Base-by-base conservation (phyloP, 2,888 invertebrate species). In the Coenonympha glycerion region DNA sequence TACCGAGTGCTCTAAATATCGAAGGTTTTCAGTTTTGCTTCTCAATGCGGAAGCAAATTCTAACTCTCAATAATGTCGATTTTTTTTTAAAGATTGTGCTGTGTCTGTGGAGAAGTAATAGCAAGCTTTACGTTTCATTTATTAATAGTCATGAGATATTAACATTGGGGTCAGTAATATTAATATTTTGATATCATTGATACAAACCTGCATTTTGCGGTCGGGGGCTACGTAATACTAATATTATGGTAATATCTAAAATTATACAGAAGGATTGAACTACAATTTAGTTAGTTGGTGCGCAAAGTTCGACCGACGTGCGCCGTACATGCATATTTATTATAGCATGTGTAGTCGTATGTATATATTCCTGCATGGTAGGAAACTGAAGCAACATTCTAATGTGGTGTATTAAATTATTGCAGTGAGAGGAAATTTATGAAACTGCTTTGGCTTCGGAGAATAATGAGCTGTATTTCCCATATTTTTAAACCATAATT, bases 251-350 rank as follows among this genome's bases (percentile, higher is more conserved):
- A 44, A 37, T 40, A 49, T 34, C 31, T 34, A 39, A 22, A 45
- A 45, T 24, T 19, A 19, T 16, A 36, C 41, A 21, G 34, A 28
- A 31, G 41, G 40, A 53, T 53, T 46, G 46, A 49, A 49, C 41
- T 34, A 37, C 45, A 49, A 47, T 49, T 45, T 21, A 18, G 49
- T 37, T 53, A 48, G 42, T 44, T 48, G 48, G 18, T 41, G 53
- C 42, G n/a, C 3, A 24, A 24, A 46, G 39, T 45, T 48, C 28
- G 22, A 15, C 39, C 39, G 13, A 8, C 15, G 24, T 16, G 34
- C n/a, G 19, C 28, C 16, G 26, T 28, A 36, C 18, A 26, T 36
- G 18, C 36, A 26, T 19, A 37, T 46, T 39, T 22, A 22, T 11
- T 33, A 34, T 34, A 11, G 19, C 3, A 13, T 39, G 1, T 22